These are phyloP conservation scores for Drosophila parthenogenetica DNA, from an alignment of 2,888 invertebrate species.

Conservation along the genomic window DNA sequence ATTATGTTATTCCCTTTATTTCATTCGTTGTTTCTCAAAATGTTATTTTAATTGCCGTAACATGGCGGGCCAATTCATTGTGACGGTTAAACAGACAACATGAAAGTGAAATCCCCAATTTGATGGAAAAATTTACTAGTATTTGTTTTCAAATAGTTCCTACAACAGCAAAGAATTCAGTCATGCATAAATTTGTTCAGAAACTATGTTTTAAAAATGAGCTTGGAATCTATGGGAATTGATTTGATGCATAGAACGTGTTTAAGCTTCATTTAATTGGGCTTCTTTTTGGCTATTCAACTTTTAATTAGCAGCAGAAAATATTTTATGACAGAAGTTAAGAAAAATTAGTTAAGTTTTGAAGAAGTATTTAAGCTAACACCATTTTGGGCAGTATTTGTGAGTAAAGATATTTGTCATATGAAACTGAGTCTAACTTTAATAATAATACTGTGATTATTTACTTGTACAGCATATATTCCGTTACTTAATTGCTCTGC, in stretches of 20 bases:
- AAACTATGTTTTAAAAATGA: conserved; percentile 7
- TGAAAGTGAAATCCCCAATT: conserved; percentile 29
- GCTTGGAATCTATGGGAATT: not conserved
- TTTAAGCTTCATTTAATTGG: not conserved
- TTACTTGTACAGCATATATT: too few relatives aligned
- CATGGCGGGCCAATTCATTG: conserved; percentile 47
- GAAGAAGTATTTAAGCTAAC: not conserved
- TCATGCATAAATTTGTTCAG: conserved; percentile 24
- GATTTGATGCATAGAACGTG: conserved; percentile 1
- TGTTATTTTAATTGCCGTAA: conserved; percentile 68
- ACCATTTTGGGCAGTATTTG: not conserved
- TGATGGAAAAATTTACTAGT: conserved; percentile 18
- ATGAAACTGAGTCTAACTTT: too few relatives aligned
- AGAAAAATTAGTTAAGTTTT: not conserved
- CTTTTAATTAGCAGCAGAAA: not conserved
- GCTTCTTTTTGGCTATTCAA: not conserved
- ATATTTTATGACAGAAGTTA: not conserved
- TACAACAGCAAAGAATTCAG: not conserved
- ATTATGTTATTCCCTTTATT: conserved; percentile 18
- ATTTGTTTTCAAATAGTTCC: not conserved
- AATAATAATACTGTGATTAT: too few relatives aligned
- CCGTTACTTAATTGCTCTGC: too few relatives aligned
- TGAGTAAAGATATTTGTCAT: too few relatives aligned
- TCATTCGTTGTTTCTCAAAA: conserved; percentile 40
- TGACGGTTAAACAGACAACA: not conserved